Percentiles rank a stretch among this genome's conserved stretches.
Conservation (phyloP, 2,888 invertebrate species). For the Tetrapedia diversipes region DNA sequence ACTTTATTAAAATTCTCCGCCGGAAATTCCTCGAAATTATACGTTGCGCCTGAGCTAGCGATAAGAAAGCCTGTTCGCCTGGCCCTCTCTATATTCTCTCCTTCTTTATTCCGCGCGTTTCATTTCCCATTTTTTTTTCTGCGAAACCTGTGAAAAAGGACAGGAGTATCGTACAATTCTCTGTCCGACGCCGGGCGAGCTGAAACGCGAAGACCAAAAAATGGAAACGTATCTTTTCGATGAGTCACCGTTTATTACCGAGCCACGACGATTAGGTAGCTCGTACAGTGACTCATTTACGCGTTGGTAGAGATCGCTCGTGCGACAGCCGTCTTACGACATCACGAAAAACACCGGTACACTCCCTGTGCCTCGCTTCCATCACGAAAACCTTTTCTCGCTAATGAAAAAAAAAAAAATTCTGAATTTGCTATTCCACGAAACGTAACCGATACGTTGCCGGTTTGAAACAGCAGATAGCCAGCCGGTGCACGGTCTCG, state of each 20-base stretch:
- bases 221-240: background rate
- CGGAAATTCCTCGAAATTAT: constrained; percentile 39
- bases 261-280: background rate
- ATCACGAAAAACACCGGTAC: background rate
- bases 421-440: constrained; percentile 5
- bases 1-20: constrained; percentile 55
- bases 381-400: background rate
- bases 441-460: background rate
- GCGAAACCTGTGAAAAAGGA: too few relatives aligned
- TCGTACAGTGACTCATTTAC: background rate
- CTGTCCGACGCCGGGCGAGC: background rate
- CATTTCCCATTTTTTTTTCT: too few relatives aligned
- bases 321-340: background rate
- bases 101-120: background rate
- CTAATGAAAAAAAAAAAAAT: constrained; percentile 3
- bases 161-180: too few relatives aligned
- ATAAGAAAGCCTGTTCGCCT: constrained; percentile 20
- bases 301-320: background rate
- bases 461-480: constrained; percentile 14
- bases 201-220: background rate
- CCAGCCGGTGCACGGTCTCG: background rate
- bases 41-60: constrained; percentile 33
- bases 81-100: background rate
- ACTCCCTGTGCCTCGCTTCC: too few relatives aligned
- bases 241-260: constrained; percentile 7